Percentiles rank a stretch among this genome's conserved stretches.
Evolutionary conservation across 2,113 vertebrate species (phyloP).

Genomic region (Notothenia rossii): DNA sequence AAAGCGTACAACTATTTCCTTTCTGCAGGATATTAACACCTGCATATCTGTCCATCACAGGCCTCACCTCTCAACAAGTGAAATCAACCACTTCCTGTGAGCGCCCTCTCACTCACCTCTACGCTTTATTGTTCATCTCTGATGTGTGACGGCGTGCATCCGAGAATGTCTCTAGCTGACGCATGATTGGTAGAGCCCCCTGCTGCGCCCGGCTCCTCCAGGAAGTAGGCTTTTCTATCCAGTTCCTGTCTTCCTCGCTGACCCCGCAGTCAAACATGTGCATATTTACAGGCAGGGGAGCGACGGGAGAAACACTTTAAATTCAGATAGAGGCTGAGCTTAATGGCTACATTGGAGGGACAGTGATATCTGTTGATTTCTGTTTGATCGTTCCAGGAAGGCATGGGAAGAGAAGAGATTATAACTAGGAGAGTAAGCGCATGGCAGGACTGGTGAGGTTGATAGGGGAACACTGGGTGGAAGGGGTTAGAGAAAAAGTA

Average conservation of each 20-base stretch:
- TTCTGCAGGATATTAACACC: constrained; percentile 68
- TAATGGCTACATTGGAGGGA: constrained; percentile 82
- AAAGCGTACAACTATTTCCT: constrained; percentile 63
- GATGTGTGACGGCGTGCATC: constrained; percentile 76
- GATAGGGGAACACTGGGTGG: constrained; percentile 15
- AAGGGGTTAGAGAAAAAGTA: constrained; percentile 21
- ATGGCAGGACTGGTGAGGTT: constrained; percentile 36
- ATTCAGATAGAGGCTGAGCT: constrained; percentile 70
- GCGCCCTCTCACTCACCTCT: constrained; percentile 64
- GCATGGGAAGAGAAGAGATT: constrained; percentile 50
- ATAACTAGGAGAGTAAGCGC: constrained; percentile 27
- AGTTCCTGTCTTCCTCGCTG: constrained; percentile 66
- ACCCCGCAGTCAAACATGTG: constrained; percentile 83
- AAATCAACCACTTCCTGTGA: constrained; percentile 76
- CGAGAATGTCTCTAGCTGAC: constrained; percentile 61
- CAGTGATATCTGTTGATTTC: constrained; percentile 74
- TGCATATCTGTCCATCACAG: constrained; percentile 60
- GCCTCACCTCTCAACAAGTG: constrained; percentile 52
- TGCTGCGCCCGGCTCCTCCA: constrained; percentile 54
- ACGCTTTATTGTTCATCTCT: constrained; percentile 74
- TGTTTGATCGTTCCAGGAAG: constrained; percentile 60
- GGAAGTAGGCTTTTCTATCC: constrained; percentile 72
- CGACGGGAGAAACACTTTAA: constrained; percentile 63
- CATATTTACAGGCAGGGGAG: constrained; percentile 78
- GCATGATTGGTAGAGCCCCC: constrained; percentile 69